Evolutionary conservation across 2,113 vertebrate species (phyloP).

Genomic region (Oreochromis niloticus): DNA sequence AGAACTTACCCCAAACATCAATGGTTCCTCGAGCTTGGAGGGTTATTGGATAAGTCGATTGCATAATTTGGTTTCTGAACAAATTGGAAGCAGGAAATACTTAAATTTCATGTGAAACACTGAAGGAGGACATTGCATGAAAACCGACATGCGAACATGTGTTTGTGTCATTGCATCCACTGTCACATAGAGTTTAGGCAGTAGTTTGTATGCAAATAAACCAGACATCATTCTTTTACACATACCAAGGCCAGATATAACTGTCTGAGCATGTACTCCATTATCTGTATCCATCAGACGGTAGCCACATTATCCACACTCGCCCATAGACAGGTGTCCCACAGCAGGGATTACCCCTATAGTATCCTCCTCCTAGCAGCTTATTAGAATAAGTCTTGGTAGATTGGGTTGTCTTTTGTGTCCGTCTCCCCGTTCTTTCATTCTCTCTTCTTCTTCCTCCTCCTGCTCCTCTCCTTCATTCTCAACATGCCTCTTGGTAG

Average conservation of each 20-base stretch:
- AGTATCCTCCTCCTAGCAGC: background rate
- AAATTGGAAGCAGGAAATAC: background rate
- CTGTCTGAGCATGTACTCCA: background rate
- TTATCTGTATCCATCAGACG: background rate
- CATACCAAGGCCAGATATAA: background rate
- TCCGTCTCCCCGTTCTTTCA: background rate
- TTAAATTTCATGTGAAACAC: no score
- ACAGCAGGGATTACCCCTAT: background rate
- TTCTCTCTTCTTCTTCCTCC: background rate
- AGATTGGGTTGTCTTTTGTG: conserved; percentile 22
- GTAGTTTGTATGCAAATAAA: background rate
- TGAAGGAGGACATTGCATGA: background rate
- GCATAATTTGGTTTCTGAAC: background rate
- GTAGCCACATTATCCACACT: background rate
- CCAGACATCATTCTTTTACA: background rate
- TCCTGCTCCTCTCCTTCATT: background rate
- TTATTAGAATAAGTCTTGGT: background rate
- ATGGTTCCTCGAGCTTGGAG: background rate
- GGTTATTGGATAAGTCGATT: background rate
- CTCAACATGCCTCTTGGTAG: conserved; percentile 38
- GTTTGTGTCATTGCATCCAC: background rate
- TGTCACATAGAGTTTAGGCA: background rate
- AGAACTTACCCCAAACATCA: background rate
- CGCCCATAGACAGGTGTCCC: background rate
- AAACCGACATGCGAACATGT: background rate